Evolutionary conservation across 2,888 invertebrate species (phyloP).

Genomic region (Congeria kusceri): DNA sequence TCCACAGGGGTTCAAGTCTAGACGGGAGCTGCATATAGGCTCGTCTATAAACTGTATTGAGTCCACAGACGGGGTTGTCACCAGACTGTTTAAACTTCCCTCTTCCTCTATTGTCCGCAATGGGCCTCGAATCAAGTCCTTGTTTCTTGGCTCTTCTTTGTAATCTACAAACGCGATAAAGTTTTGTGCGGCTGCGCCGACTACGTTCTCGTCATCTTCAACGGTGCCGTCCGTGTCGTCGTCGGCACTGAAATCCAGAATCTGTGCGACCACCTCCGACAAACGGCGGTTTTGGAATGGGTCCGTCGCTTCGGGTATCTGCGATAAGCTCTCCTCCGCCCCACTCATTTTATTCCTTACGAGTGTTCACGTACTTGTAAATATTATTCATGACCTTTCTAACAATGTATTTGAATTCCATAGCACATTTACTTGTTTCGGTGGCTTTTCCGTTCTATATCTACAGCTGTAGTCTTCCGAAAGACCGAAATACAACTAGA

Average conservation of each 20-base stretch:
- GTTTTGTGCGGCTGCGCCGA: conserved; percentile 19
- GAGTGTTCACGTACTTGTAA: no score
- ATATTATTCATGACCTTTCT: no score
- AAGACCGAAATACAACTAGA: no score
- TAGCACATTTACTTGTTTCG: no score
- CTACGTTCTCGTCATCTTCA: conserved; percentile 4
- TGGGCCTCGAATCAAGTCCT: conserved; percentile 48
- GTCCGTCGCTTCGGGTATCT: conserved; percentile 6
- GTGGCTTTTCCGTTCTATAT: no score
- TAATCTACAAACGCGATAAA: conserved; percentile 59
- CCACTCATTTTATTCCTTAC: no score
- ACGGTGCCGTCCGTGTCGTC: conserved; percentile 21
- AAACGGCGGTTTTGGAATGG: conserved; percentile 50
- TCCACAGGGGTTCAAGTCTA: neutral
- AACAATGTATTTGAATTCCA: no score
- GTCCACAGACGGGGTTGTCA: neutral
- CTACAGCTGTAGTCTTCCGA: no score
- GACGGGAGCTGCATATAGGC: neutral
- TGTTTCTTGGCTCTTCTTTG: conserved; percentile 61
- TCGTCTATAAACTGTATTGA: conserved; percentile 1
- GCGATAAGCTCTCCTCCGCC: no score
- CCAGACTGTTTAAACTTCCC: neutral
- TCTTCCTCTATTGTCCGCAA: conserved; percentile 37
- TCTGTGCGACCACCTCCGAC: conserved; percentile 56
- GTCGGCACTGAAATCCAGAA: conserved; percentile 45